Conservation (phyloP, 2,888 invertebrate species). For the Dicranocentrus wangi region DNA sequence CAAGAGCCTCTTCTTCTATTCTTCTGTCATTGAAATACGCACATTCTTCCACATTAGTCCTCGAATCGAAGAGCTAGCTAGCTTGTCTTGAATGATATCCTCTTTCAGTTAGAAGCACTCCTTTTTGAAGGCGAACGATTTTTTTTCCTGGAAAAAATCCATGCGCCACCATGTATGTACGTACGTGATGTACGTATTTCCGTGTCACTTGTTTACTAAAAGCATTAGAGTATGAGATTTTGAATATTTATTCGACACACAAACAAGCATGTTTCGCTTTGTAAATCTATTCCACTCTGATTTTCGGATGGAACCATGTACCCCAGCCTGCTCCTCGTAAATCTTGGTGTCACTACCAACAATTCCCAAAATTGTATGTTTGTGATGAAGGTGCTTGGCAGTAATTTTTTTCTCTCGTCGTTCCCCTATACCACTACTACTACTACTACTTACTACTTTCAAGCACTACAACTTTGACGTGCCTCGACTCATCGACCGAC, state of each 20-base stretch:
- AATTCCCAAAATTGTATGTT: constrained; percentile 8
- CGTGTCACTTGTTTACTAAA: background rate
- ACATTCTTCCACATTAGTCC: constrained; percentile 1
- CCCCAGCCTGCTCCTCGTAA: background rate
- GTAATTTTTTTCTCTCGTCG: background rate
- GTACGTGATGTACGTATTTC: background rate
- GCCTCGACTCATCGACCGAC: no score
- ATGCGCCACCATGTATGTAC: background rate
- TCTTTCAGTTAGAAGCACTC: background rate
- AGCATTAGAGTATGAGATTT: background rate
- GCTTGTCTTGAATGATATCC: background rate
- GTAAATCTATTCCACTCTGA: background rate
- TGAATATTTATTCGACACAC: constrained; percentile 11
- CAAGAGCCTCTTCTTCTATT: background rate
- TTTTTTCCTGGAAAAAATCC: no score
- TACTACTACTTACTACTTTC: no score
- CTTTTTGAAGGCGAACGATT: background rate
- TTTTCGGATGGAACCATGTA: background rate
- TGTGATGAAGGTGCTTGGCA: background rate
- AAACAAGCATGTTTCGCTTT: background rate
- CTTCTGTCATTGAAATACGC: constrained; percentile 38
- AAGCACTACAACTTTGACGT: no score
- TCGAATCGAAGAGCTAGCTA: background rate
- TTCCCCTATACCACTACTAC: no score
- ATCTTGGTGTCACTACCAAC: constrained; percentile 13